Evolutionary conservation across 2,113 vertebrate genomes (phyloP).

Genomic region (Salvelinus namaycush): DNA sequence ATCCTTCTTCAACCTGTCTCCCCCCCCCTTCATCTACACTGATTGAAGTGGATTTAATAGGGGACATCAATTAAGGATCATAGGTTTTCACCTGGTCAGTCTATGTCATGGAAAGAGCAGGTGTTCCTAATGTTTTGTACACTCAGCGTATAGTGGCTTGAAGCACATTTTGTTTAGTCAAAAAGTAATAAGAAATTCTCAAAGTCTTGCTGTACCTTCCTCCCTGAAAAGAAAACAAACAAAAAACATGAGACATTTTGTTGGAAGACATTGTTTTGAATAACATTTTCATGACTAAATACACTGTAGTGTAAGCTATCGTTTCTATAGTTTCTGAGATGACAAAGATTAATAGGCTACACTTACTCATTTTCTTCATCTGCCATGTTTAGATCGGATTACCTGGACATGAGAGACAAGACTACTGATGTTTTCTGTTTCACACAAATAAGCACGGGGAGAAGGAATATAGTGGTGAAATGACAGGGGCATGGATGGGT

Average conservation of each 20-base stretch:
- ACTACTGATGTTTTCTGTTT: slow-evolving; percentile 7
- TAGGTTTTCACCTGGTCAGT: too few relatives aligned
- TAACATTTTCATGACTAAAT: background rate
- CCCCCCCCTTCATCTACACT: too few relatives aligned
- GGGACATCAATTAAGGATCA: too few relatives aligned
- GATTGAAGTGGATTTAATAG: too few relatives aligned
- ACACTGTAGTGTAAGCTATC: background rate
- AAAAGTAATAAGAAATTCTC: background rate
- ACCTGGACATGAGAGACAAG: slow-evolving; percentile 25
- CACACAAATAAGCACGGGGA: background rate
- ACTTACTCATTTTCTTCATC: slow-evolving; percentile 63
- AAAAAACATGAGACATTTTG: slow-evolving; percentile 2
- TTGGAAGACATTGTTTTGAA: background rate
- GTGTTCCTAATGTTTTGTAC: too few relatives aligned
- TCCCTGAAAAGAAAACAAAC: slow-evolving; percentile 45
- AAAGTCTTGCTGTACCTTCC: slow-evolving; percentile 62
- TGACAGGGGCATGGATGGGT: background rate
- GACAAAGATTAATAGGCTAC: background rate
- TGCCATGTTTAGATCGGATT: slow-evolving; percentile 46
- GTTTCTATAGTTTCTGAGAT: background rate
- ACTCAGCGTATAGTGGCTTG: background rate
- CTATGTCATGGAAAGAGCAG: too few relatives aligned
- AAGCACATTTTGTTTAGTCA: slow-evolving; percentile 7
- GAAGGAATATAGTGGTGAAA: background rate
- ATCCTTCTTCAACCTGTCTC: too few relatives aligned